Base-by-base conservation (phyloP, 2,797 vertebrate genomes). In the Arremon brunneinucha region DNA sequence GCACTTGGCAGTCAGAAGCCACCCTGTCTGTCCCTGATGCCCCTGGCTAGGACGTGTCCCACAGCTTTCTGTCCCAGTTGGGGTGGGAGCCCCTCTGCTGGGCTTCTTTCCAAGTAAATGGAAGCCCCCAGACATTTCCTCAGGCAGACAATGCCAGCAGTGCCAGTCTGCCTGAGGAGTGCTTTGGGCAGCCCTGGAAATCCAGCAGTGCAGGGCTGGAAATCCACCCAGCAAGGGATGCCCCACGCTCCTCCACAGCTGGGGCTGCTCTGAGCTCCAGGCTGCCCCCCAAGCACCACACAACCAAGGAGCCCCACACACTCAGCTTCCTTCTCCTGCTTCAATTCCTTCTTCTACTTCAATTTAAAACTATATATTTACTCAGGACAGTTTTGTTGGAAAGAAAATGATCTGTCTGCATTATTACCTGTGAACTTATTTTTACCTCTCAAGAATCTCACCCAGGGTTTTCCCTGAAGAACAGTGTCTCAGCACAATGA, bases 381-480 rank as follows among this genome's bases (percentile, higher is more conserved):
- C 50, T 72, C 46, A 27, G 0, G 6, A 47, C 19, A 8, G 26
- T 75, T 47, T 30, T 55, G 20, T 30, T 7, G 10, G 21, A 20
- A 9, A 50, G 77, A 79, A 78, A 72, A 86, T 24, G 3, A 47
- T 7, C 32, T 70, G 69, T n/a, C 53, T 87, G 52, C 24, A 44
- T 15, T 14, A 41, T 44, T 86, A 84, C 30, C 41, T 53, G 59
- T 83, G 81, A 92, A 89, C 41, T 75, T 57, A 26, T 16, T 94
- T 93, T 85, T 94, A 81, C 90, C 79, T 72, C 46, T 52, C 28
- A n/a, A 76, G 63, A 72, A 57, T 62, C 16, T 74, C 35, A 60
- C 21, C 10, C 67, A 46, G 59, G 49, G 55, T 56, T 39, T 77
- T 71, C 53, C 72, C 71, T 46, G 39, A 44, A 57, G 80, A 56